These are phyloP conservation scores for Hybognathus amarus DNA, from an alignment of 2,797 vertebrate species.

Conservation along the genomic window DNA sequence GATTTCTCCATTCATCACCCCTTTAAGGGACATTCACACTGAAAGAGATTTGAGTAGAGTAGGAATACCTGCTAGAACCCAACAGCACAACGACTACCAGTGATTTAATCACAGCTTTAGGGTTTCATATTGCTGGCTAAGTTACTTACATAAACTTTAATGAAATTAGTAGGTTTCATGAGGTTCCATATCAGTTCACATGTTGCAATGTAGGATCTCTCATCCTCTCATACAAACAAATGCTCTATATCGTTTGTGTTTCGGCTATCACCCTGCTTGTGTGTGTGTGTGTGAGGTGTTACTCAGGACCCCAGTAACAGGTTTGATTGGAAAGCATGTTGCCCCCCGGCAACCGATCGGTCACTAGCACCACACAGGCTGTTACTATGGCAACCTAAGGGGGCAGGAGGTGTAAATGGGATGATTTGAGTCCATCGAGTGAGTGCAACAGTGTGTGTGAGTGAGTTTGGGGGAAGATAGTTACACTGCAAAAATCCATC, in stretches of 20 bases:
- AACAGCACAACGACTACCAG: background rate
- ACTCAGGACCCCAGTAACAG: conserved; percentile 73
- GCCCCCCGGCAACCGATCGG: conserved; percentile 80
- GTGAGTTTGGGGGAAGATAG: conserved; percentile 26
- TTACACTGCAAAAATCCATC: background rate
- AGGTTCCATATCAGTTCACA: background rate
- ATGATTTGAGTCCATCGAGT: conserved; percentile 74
- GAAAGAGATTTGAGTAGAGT: background rate
- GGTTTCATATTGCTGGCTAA: background rate
- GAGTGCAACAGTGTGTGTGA: conserved; percentile 54
- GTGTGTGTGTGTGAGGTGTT: background rate
- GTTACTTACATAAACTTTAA: background rate
- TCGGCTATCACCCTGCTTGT: background rate
- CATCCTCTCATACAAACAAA: background rate
- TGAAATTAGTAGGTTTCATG: background rate
- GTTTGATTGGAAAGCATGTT: conserved; percentile 82
- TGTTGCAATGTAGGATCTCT: background rate
- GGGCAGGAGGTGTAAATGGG: conserved; percentile 71
- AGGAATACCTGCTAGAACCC: background rate
- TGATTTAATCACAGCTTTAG: background rate
- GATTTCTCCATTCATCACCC: too few species aligned
- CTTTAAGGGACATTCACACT: background rate
- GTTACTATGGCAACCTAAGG: conserved; percentile 79
- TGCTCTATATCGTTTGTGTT: background rate
- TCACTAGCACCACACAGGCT: conserved; percentile 66